Conservation (phyloP, 2,113 vertebrate genomes). For the Bucco capensis region DNA sequence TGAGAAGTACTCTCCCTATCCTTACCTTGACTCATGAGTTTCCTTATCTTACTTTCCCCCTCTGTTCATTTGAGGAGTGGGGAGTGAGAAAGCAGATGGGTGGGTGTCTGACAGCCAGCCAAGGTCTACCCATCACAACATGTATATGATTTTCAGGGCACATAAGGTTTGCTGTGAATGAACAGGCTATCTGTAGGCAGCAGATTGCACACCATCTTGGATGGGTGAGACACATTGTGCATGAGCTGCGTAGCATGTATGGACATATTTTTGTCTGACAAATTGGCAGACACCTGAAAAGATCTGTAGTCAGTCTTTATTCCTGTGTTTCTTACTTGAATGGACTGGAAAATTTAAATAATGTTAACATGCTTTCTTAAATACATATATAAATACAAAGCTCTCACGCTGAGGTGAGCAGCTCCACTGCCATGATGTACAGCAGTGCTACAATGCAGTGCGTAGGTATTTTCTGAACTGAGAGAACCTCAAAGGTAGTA, state of each 20-base stretch:
- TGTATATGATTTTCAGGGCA: neutral
- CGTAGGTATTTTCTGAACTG: neutral
- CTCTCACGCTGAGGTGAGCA: neutral
- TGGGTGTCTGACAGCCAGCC: neutral
- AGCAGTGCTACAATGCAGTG: too few species aligned
- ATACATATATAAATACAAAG: neutral
- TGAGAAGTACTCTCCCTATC: neutral
- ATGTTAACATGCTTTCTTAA: neutral
- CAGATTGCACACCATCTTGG: neutral
- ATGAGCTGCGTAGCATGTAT: neutral
- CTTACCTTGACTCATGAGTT: neutral
- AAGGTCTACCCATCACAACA: neutral
- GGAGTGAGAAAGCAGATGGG: neutral
- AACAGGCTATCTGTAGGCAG: neutral
- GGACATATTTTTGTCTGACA: neutral
- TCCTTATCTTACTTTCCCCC: neutral
- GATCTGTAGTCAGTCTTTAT: neutral
- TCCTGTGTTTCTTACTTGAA: neutral
- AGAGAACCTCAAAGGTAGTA: neutral
- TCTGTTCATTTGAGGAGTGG: neutral
- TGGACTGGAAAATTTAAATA: neutral
- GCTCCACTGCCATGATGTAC: neutral
- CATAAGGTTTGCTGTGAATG: neutral
- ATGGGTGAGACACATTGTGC: neutral
- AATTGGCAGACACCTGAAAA: neutral